Evolutionary conservation across 1,140 invertebrate genomes (phyloP).

Genomic region (Bombus impatiens): DNA sequence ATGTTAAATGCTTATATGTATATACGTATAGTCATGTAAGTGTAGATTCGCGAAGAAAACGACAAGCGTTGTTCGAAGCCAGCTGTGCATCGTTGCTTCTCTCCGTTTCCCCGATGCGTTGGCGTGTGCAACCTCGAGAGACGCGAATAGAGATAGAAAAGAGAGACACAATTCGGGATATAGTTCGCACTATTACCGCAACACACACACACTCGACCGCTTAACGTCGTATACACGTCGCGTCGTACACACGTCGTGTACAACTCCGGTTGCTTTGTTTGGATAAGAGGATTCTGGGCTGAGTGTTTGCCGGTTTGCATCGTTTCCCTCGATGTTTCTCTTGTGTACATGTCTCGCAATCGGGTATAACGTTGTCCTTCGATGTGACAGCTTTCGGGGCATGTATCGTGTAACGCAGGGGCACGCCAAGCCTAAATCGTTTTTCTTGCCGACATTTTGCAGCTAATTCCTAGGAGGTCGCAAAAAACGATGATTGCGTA

Average conservation of each 20-base stretch:
- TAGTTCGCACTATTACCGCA: constrained; percentile 25
- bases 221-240: not conserved
- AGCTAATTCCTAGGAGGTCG: not conserved
- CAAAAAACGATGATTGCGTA: not conserved
- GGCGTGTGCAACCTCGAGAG: not conserved
- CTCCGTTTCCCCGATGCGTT: not conserved
- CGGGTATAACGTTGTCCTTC: not conserved
- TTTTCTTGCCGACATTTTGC: not conserved
- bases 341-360: constrained; percentile 4
- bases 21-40: not conserved
- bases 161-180: not conserved
- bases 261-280: constrained; percentile 37
- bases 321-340: constrained; percentile 8
- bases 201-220: constrained; percentile 24
- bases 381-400: not conserved
- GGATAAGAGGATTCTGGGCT: constrained; percentile 51
- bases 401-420: not conserved
- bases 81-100: not conserved
- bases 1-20: constrained; percentile 29
- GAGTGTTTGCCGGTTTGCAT: constrained; percentile 31
- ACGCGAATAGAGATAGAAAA: not conserved
- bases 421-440: not conserved
- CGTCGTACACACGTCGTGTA: not conserved
- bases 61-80: not conserved
- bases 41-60: not conserved